phyloP scores from a whole-genome alignment of 2,888 invertebrate species.

The Syritta pipiens region DNA sequence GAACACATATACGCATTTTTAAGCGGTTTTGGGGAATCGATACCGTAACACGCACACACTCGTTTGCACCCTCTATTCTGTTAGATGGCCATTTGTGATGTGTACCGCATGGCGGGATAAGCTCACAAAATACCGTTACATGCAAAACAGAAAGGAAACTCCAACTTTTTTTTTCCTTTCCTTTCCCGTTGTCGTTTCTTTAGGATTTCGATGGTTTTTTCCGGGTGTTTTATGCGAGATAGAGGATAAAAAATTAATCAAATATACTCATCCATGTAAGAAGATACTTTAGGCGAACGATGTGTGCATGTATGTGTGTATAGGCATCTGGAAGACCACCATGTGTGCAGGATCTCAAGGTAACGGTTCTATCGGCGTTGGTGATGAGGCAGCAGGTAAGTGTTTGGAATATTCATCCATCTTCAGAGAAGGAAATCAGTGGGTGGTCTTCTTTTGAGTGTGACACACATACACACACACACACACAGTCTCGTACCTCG shows the following conservation, averaged over 20 bases:
- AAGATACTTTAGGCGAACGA: not conserved
- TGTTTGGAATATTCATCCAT: too few species aligned
- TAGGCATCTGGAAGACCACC: not conserved
- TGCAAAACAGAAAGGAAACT: not conserved
- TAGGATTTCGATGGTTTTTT: not conserved
- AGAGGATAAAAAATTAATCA: conserved; percentile 23
- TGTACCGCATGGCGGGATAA: not conserved
- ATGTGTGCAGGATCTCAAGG: not conserved
- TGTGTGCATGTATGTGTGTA: not conserved
- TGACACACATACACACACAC: too few species aligned
- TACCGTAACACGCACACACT: too few species aligned
- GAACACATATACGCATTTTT: conserved; percentile 20
- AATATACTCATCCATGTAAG: not conserved
- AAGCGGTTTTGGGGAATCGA: conserved; percentile 4
- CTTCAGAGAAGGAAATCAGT: too few species aligned
- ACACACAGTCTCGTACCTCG: too few species aligned
- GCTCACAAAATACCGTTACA: not conserved
- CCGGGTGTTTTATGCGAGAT: not conserved
- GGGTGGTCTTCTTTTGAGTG: too few species aligned
- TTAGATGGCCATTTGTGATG: too few species aligned
- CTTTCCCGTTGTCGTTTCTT: not conserved
- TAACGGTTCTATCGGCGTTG: too few species aligned
- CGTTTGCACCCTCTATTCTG: too few species aligned
- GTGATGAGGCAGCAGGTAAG: too few species aligned
- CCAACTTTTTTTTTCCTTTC: not conserved